phyloP scores from a whole-genome alignment of 2,113 vertebrate species.

The Azemiops feae region DNA sequence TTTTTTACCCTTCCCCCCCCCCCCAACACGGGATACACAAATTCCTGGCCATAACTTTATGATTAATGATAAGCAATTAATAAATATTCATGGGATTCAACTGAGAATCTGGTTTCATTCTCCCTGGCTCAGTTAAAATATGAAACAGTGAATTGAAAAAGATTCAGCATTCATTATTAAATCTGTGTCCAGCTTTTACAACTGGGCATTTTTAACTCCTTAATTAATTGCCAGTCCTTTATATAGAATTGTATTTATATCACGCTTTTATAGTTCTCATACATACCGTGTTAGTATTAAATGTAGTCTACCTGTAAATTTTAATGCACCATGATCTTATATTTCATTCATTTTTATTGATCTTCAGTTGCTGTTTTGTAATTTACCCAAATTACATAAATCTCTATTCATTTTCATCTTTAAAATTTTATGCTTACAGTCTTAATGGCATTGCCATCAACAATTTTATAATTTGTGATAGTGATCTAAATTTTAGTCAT shows the following conservation, averaged over 20 bases:
- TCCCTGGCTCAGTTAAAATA: too few relatives aligned
- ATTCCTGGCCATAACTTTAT: slow-evolving; percentile 9
- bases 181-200: neutral
- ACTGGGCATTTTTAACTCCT: neutral
- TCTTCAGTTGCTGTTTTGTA: neutral
- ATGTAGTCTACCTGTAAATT: neutral
- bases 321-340: neutral
- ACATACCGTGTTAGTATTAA: neutral
- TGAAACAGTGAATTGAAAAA: neutral
- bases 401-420: neutral
- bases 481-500: neutral
- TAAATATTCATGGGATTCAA: too few relatives aligned
- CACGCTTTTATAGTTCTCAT: neutral
- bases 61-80: slow-evolving; percentile 12
- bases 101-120: neutral
- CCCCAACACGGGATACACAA: neutral
- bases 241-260: neutral
- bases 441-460: neutral
- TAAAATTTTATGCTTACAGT: neutral
- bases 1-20: slow-evolving; percentile 7
- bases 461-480: neutral
- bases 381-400: neutral
- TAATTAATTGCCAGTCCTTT: neutral
- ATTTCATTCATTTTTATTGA: neutral
- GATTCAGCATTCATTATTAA: neutral